These are phyloP conservation scores for Clarias magur DNA, from an alignment of 2,113 vertebrate species.

Conservation along the genomic window DNA sequence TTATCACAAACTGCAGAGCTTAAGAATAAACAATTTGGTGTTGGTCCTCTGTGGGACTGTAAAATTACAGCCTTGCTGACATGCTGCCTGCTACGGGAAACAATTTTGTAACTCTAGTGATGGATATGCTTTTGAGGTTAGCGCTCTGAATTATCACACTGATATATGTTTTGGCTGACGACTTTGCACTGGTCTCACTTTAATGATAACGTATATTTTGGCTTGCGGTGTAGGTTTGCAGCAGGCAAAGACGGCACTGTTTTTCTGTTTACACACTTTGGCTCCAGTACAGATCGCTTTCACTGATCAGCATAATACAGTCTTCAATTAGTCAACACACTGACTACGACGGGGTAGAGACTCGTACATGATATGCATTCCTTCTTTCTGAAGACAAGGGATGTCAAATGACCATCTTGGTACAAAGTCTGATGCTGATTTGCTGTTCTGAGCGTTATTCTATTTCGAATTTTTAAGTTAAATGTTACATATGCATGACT, in stretches of 20 bases:
- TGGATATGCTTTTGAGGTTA: slow-evolving; percentile 34
- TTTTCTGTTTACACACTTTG: slow-evolving; percentile 20
- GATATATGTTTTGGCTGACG: slow-evolving; percentile 25
- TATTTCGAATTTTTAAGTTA: neutral
- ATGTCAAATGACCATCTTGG: neutral
- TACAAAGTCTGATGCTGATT: neutral
- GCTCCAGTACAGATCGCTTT: neutral
- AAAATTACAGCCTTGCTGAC: slow-evolving; percentile 34
- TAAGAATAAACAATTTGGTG: slow-evolving; percentile 60
- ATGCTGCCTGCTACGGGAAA: slow-evolving; percentile 9
- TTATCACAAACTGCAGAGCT: slow-evolving; percentile 65
- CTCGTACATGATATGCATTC: neutral
- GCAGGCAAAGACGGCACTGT: neutral
- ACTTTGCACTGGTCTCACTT: slow-evolving; percentile 13
- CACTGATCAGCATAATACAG: neutral
- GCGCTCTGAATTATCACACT: neutral
- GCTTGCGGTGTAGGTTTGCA: neutral
- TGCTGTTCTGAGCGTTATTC: neutral
- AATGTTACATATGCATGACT: neutral
- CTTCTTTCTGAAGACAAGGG: neutral
- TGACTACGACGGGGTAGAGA: neutral
- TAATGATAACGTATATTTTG: slow-evolving; percentile 34
- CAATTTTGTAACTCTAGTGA: slow-evolving; percentile 20
- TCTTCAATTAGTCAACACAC: neutral
- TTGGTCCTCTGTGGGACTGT: slow-evolving; percentile 55